Evolutionary conservation across 2,888 invertebrate species (phyloP), one percentile per base, ranked within the genome.

Genomic region (Hydriomena furcata): DNA sequence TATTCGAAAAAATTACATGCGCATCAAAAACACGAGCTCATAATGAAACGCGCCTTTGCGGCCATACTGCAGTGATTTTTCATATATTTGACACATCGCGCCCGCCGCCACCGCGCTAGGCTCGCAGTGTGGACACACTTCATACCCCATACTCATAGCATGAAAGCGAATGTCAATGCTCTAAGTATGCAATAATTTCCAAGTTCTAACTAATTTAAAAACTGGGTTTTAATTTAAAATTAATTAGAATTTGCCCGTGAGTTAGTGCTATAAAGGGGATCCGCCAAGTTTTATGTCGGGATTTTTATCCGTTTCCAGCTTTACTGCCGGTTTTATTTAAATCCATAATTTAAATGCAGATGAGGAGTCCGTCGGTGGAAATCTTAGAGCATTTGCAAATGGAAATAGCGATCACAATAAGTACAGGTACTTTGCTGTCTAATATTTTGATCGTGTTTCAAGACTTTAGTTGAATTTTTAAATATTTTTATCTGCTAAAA

Each of bases 291-390:
- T 54, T 52, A 58, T 55, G 46, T 13, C 38, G 48, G 44, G 53
- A 30, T 61, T 66, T 67, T 63, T 55, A 61, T 63, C 63, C 64
- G 45, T 41, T 62, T 67, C 63, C 69, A 66, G 67, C 75, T 78
- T 79, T 70, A 71, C 70, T 68, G 65, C 59, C 53, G 58, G 65
- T 74, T 74, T 82, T 79, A 82, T 79, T 83, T 78, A 80, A 82
- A 80, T 78, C 77, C 79, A 80, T 82, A 78, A 83, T 83, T 77
- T 82, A 79, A 80, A 83, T 83, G 82, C 75, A 83, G 82, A 83
- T 83, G 79, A 79, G 61, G 78, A 79, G 62, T 48, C 49, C 48
- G 50, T 38, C 11, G 35, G 56, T 52, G 42, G 55, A 37, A 27
- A 23, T 27, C 35, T 38, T 41, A 13, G 12, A 10, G 40, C 7